phyloP scores from a whole-genome alignment of 2,797 vertebrate genomes.

The Ptychobarbus kaznakovi region DNA sequence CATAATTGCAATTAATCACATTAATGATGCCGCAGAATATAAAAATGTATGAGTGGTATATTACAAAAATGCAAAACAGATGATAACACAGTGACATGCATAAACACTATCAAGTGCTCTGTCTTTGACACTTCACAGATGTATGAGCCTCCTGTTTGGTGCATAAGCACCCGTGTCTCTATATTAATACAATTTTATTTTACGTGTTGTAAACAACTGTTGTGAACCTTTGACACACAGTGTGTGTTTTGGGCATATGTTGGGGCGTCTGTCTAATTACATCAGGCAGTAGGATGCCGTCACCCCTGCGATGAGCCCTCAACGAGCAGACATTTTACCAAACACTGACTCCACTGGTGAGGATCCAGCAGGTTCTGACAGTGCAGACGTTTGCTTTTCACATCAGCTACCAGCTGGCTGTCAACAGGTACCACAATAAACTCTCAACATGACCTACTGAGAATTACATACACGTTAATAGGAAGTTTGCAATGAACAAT shows the following conservation, averaged over 20 bases:
- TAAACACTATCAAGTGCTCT: background rate
- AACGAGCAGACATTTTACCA: constrained; percentile 47
- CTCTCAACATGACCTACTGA: background rate
- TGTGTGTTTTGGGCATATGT: constrained; percentile 42
- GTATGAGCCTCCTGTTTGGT: background rate
- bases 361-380: constrained; percentile 45
- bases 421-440: constrained; percentile 46
- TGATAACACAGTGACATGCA: background rate
- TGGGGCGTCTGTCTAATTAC: constrained; percentile 52
- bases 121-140: constrained; percentile 13
- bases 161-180: background rate
- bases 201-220: constrained; percentile 6
- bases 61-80: constrained; percentile 19
- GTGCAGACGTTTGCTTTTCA: constrained; percentile 49
- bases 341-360: constrained; percentile 44
- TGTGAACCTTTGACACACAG: constrained; percentile 44
- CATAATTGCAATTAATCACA: too few relatives aligned
- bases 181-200: background rate
- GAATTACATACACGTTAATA: background rate
- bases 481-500: background rate
- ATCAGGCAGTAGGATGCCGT: constrained; percentile 30
- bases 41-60: background rate
- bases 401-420: constrained; percentile 40
- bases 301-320: constrained; percentile 21
- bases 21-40: constrained; percentile 33